Conservation (phyloP, 2,113 vertebrate genomes). For the Mola mola region DNA sequence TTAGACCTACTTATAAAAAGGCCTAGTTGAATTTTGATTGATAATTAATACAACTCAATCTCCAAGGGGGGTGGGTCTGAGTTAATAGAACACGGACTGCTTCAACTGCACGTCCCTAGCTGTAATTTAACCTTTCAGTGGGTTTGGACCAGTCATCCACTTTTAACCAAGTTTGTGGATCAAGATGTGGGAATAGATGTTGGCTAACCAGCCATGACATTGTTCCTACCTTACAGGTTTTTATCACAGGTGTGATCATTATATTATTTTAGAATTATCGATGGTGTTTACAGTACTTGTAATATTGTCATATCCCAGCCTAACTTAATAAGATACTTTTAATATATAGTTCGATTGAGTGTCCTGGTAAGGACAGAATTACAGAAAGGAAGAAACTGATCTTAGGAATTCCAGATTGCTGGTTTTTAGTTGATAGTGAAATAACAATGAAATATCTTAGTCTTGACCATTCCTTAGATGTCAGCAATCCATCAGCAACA, state of each 20-base stretch:
- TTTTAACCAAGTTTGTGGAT: conserved; percentile 48
- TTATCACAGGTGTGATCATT: no score
- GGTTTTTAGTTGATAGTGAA: no score
- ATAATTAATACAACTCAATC: conserved; percentile 8
- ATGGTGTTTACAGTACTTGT: no score
- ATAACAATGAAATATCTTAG: no score
- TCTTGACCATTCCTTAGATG: no score
- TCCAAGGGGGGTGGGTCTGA: no score
- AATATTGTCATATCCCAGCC: not conserved
- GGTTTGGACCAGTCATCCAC: conserved; percentile 22
- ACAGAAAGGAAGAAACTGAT: not conserved
- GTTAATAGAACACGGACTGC: conserved; percentile 7
- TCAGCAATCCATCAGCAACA: no score
- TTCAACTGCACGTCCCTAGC: conserved; percentile 4
- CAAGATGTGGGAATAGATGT: conserved; percentile 25
- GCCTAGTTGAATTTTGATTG: not conserved
- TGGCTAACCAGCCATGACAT: conserved; percentile 48
- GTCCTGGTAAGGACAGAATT: not conserved
- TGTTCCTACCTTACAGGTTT: not conserved
- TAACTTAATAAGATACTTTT: no score
- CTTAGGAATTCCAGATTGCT: no score
- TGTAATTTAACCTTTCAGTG: conserved; percentile 17
- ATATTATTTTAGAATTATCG: no score
- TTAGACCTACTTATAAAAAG: not conserved
- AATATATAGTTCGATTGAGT: no score